Conservation (phyloP, 2,888 invertebrate genomes). For the Marasmarcha lunaedactyla region DNA sequence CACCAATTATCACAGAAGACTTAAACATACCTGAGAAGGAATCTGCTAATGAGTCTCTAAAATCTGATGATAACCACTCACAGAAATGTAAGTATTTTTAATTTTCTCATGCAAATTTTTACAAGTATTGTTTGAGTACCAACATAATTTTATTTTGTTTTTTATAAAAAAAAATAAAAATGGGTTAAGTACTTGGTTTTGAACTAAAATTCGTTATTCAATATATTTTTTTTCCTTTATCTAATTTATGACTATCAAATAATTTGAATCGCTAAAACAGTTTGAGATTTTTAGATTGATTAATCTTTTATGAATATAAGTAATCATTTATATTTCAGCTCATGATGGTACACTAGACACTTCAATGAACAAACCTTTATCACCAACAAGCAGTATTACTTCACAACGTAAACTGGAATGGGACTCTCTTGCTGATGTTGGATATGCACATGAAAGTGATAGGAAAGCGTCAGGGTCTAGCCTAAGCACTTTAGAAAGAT, state of each 20-base stretch:
- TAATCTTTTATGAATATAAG: too few species aligned
- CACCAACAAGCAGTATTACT: slow-evolving; percentile 81
- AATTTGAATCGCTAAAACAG: too few species aligned
- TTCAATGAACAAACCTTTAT: slow-evolving; percentile 55
- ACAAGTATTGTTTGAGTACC: too few species aligned
- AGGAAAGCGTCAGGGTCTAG: slow-evolving; percentile 56
- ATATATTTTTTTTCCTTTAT: too few species aligned
- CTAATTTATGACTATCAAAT: too few species aligned
- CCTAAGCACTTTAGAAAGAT: slow-evolving; percentile 73
- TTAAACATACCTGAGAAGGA: slow-evolving; percentile 16
- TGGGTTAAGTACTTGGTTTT: too few species aligned
- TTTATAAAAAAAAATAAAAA: too few species aligned
- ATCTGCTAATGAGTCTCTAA: slow-evolving; percentile 41
- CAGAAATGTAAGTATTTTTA: slow-evolving; percentile 44
- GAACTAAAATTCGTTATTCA: too few species aligned
- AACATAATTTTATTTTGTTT: too few species aligned
- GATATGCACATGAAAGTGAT: slow-evolving; percentile 75
- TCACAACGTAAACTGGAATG: slow-evolving; percentile 84
- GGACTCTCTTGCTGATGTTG: slow-evolving; percentile 90
- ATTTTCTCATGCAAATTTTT: slow-evolving; percentile 4
- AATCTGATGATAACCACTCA: slow-evolving; percentile 48
- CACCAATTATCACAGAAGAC: slow-evolving; percentile 52
- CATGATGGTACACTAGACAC: slow-evolving; percentile 44
- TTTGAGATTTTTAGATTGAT: too few species aligned
- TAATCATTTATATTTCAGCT: too few species aligned